These are phyloP conservation scores for Echeneis naucrates DNA, from an alignment of 2,797 vertebrate genomes.

Conservation along the genomic window DNA sequence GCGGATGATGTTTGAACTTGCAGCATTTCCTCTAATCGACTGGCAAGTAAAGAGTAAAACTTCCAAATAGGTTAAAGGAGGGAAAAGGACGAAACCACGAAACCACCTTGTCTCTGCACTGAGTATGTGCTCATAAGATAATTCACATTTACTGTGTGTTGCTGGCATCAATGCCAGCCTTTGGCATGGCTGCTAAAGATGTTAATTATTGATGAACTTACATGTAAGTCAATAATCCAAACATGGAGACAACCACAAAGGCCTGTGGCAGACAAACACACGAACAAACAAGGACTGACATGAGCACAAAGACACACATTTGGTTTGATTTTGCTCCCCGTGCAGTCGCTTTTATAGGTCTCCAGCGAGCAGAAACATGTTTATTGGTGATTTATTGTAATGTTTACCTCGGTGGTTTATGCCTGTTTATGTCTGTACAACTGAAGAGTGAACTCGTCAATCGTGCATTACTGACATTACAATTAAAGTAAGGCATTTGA, in stretches of 20 bases:
- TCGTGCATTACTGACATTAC: constrained; percentile 35
- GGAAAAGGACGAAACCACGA: background rate
- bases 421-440: constrained; percentile 28
- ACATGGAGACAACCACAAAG: constrained; percentile 58
- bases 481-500: constrained; percentile 45
- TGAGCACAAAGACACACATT: constrained; percentile 21
- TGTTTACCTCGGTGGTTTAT: constrained; percentile 49
- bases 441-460: constrained; percentile 45
- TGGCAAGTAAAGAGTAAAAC: no score
- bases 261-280: constrained; percentile 51
- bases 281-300: constrained; percentile 32
- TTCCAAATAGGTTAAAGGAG: background rate
- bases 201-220: constrained; percentile 75
- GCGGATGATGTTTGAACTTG: no score
- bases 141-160: constrained; percentile 33
- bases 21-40: no score
- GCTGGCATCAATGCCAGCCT: constrained; percentile 39
- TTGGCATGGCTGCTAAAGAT: constrained; percentile 51
- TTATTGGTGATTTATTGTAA: constrained; percentile 49
- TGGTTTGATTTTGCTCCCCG: constrained; percentile 44
- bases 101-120: background rate
- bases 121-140: constrained; percentile 8
- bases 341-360: constrained; percentile 35
- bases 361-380: constrained; percentile 42
- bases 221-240: constrained; percentile 72